Evolutionary conservation across 64 coral and sea anemone genomes (phyloP), one percentile per base, ranked within the genome.

Genomic region (Stylophora pistillata): DNA sequence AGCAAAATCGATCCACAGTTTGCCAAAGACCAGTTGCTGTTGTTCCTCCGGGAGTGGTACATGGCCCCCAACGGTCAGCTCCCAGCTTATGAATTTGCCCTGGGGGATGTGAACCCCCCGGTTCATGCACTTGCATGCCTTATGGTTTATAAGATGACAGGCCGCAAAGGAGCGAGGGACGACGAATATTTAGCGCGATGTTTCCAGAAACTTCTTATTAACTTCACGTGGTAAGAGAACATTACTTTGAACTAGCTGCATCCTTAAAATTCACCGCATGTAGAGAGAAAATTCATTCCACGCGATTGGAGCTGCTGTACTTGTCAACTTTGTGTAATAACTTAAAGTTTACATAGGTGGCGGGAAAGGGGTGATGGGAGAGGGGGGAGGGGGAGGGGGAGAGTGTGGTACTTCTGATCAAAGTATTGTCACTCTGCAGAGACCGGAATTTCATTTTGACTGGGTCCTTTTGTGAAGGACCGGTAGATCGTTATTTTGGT

Each of bases 181-280:
- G 85, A 90, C 1, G 71, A 59, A 31, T 98, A 95, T 64, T 64
- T 98, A 32, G 86, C 93, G n/a, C 91, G 92, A 9, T 95, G 93
- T 88, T 98, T 98, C 59, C 96, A 98, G 71, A 98, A 98, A 90
- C 34, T 98, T 53, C 59, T 98, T 47, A 73, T 98, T 53, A 98
- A 98, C 54, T 98, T 98, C 63, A 95, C 96, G 6, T 98, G 96
- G 96, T 98, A 86, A 56, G 96, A 52, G 25, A 72, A 23, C 21
- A 52, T 21, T 30, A 56, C 33, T 23, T 17, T 71, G 16, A 15
- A 14, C 2, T 65, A 28, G 33, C 41, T 33, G 5, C 20, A 37
- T 3, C 3, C 64, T 4, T 0, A 16, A 3, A 10, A 14, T 23
- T 53, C 56, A 56, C 18, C 15, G 77, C 41, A 79, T 55, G 52